Base-by-base conservation (phyloP, 2,888 invertebrate species). In the Leucophenga montana region DNA sequence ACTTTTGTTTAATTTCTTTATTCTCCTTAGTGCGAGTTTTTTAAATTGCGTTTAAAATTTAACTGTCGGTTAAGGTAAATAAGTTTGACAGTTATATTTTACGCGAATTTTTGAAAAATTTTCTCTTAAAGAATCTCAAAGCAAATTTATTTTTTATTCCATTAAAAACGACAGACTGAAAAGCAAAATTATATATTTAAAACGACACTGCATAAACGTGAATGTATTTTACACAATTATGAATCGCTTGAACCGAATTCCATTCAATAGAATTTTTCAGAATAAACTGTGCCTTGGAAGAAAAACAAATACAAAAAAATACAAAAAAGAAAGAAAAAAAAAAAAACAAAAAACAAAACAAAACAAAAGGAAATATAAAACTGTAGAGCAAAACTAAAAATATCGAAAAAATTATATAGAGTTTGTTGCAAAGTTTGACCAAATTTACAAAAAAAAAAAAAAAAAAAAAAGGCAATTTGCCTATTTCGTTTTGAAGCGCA, bases 71-170 rank as follows among this genome's bases (percentile, higher is more conserved):
- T n/a, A n/a, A n/a, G n/a, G n/a, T n/a, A n/a, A n/a, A n/a, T n/a
- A n/a, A n/a, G n/a, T n/a, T n/a, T n/a, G n/a, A n/a, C n/a, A n/a
- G n/a, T n/a, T n/a, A n/a, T n/a, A n/a, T n/a, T n/a, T n/a, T n/a
- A n/a, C n/a, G n/a, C n/a, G n/a, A n/a, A n/a, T n/a, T n/a, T n/a
- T n/a, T n/a, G n/a, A n/a, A n/a, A n/a, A n/a, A n/a, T n/a, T n/a
- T n/a, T n/a, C n/a, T n/a, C n/a, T n/a, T 79, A 78, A 84, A 79
- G 87, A 87, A 87, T 87, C 87, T 87, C 87, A 87, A 82, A 73
- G 62, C 77, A 73, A 71, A 79, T 73, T 75, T 78, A 70, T 61
- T 71, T 75, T 67, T 54, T 62, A 56, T 59, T 59, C 56, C 69
- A 69, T 67, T 44, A 50, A 72, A 64, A 59, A 18, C 44, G 64